Percentiles rank a stretch among this genome's conserved stretches.
phyloP scores from a whole-genome alignment of 2,113 vertebrate species.

The Anseranas semipalmata region DNA sequence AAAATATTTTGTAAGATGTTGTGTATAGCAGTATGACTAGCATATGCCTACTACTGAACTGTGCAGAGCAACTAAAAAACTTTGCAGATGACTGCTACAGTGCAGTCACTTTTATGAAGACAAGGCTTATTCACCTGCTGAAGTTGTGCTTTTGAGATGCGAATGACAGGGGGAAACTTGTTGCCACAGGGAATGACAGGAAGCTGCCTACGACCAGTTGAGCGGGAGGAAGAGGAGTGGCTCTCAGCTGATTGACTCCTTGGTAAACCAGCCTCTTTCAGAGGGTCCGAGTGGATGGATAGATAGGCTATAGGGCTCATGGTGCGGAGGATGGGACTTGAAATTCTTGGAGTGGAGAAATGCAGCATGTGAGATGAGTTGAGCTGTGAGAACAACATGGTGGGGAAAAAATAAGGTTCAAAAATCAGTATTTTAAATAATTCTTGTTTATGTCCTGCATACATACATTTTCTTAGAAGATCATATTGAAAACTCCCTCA shows the following conservation, averaged over 20 bases:
- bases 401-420: slow-evolving; percentile 53
- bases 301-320: slow-evolving; percentile 86
- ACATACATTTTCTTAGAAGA: not conserved
- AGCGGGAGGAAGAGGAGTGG: slow-evolving; percentile 80
- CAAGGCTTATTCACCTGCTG: slow-evolving; percentile 87
- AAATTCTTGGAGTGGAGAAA: slow-evolving; percentile 84
- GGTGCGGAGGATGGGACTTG: slow-evolving; percentile 84
- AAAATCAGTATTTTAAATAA: slow-evolving; percentile 5
- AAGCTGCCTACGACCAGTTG: slow-evolving; percentile 86
- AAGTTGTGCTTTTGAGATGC: slow-evolving; percentile 91
- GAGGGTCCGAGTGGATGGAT: slow-evolving; percentile 83
- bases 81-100: not conserved
- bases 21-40: slow-evolving; percentile 44
- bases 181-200: slow-evolving; percentile 85
- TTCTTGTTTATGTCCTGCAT: not conserved
- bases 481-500: not conserved
- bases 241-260: slow-evolving; percentile 87
- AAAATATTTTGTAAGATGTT: not conserved
- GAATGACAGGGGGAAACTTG: slow-evolving; percentile 91
- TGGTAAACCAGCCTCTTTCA: slow-evolving; percentile 78
- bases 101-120: slow-evolving; percentile 30
- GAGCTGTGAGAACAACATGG: slow-evolving; percentile 84
- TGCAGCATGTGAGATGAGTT: slow-evolving; percentile 88
- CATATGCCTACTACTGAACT: not conserved
- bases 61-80: slow-evolving; percentile 18